Conservation (phyloP, 2,888 invertebrate species). For the Miltochrista miniata region DNA sequence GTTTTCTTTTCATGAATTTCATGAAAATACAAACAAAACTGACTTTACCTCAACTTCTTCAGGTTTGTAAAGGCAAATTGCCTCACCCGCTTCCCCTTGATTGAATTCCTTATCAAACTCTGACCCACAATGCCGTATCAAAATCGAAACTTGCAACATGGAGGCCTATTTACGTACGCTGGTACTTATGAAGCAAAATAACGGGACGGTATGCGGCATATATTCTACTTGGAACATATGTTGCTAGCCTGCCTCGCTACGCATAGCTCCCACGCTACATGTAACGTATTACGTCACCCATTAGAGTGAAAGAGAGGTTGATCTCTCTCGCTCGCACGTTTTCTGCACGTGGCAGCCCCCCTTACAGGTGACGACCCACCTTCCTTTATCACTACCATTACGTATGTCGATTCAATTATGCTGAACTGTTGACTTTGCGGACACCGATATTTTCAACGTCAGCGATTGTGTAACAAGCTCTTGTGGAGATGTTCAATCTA, state of each 20-base stretch:
- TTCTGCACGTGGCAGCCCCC: slow-evolving; percentile 53
- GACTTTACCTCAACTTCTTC: slow-evolving; percentile 34
- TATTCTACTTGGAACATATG: slow-evolving; percentile 51
- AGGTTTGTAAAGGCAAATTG: slow-evolving; percentile 35
- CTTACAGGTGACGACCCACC: slow-evolving; percentile 44
- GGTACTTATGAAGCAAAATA: slow-evolving; percentile 58
- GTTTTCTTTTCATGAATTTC: slow-evolving; percentile 29
- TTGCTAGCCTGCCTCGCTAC: slow-evolving; percentile 40
- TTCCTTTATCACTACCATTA: slow-evolving; percentile 55
- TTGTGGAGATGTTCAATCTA: slow-evolving; percentile 33
- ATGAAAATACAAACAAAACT: too few relatives aligned
- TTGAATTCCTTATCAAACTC: slow-evolving; percentile 66
- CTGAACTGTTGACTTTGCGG: slow-evolving; percentile 67
- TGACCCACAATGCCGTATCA: slow-evolving; percentile 47
- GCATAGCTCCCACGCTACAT: slow-evolving; percentile 37
- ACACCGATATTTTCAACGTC: slow-evolving; percentile 57
- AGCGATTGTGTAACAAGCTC: slow-evolving; percentile 31
- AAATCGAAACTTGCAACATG: slow-evolving; percentile 54
- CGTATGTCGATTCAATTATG: slow-evolving; percentile 70
- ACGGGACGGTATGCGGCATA: slow-evolving; percentile 41
- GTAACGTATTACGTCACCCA: slow-evolving; percentile 43
- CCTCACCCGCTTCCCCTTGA: slow-evolving; percentile 49
- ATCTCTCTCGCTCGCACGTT: slow-evolving; percentile 19
- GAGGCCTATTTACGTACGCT: slow-evolving; percentile 50
- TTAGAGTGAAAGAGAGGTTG: slow-evolving; percentile 43